Conservation (phyloP, 2,113 vertebrate genomes). For the Peromyscus maniculatus region DNA sequence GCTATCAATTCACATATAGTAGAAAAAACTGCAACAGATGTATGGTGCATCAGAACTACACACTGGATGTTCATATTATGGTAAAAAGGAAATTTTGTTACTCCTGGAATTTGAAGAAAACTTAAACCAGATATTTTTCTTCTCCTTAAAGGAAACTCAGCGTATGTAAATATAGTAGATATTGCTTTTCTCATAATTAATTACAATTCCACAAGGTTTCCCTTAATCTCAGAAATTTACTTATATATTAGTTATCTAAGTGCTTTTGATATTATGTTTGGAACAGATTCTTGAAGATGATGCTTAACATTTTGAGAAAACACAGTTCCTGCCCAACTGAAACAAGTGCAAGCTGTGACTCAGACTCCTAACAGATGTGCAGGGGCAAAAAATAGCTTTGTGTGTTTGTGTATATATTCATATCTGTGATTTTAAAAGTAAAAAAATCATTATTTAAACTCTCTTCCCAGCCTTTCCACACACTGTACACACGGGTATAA, state of each 20-base stretch:
- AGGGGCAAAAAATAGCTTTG: background rate
- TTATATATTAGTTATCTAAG: background rate
- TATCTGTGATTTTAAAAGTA: slow-evolving; percentile 63
- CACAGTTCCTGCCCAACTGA: slow-evolving; percentile 17
- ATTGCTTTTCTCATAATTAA: slow-evolving; percentile 24
- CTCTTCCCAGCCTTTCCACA: background rate
- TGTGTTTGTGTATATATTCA: background rate
- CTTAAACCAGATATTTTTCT: background rate
- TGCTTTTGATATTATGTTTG: slow-evolving; percentile 50
- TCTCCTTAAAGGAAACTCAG: background rate
- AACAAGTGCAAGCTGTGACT: slow-evolving; percentile 38
- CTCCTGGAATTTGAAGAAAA: slow-evolving; percentile 19
- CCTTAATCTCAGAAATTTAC: slow-evolving; percentile 33
- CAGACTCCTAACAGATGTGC: slow-evolving; percentile 52
- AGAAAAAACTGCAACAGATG: background rate
- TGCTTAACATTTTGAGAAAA: slow-evolving; percentile 65
- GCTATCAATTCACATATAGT: background rate
- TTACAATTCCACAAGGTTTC: background rate
- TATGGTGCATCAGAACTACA: background rate
- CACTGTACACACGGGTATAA: background rate
- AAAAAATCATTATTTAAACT: slow-evolving; percentile 35
- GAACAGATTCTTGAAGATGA: background rate
- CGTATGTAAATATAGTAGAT: background rate
- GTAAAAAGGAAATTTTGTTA: background rate
- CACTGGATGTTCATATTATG: background rate